These are phyloP conservation scores for Labroides dimidiatus DNA, from an alignment of 2,797 vertebrate genomes.

Conservation along the genomic window DNA sequence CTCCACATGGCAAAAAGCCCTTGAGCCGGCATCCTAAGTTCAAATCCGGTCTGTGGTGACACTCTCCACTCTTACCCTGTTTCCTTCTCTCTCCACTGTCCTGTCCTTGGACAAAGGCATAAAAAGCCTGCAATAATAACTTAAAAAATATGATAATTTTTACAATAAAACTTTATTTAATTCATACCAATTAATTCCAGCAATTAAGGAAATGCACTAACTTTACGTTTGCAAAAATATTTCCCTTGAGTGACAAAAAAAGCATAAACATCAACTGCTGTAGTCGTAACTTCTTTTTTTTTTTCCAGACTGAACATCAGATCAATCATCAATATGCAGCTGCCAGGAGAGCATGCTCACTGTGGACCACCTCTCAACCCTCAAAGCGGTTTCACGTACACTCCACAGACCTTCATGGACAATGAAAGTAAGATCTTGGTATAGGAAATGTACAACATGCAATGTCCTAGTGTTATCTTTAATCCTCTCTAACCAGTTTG, in stretches of 20 bases:
- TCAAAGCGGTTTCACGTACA: constrained; percentile 87
- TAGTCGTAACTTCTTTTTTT: neutral
- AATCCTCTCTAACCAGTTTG: too few relatives aligned
- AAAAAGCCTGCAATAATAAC: too few relatives aligned
- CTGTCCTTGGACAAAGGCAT: too few relatives aligned
- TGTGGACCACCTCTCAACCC: constrained; percentile 83
- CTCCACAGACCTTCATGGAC: constrained; percentile 88
- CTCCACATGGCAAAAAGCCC: too few relatives aligned
- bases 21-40: too few relatives aligned
- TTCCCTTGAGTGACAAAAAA: neutral
- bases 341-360: constrained; percentile 86
- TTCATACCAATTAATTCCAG: neutral
- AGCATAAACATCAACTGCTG: neutral
- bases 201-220: neutral
- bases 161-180: neutral
- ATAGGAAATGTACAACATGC: neutral
- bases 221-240: neutral
- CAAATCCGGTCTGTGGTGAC: too few relatives aligned
- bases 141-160: too few relatives aligned
- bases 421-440: constrained; percentile 81
- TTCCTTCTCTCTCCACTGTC: too few relatives aligned
- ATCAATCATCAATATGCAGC: constrained; percentile 88
- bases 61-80: too few relatives aligned
- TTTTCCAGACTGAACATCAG: constrained; percentile 82
- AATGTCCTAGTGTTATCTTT: too few relatives aligned